A percentile compares a stretch with the other conserved stretches of the same genome.
phyloP scores from a whole-genome alignment of 2,888 invertebrate genomes.

The Orthosia incerta region DNA sequence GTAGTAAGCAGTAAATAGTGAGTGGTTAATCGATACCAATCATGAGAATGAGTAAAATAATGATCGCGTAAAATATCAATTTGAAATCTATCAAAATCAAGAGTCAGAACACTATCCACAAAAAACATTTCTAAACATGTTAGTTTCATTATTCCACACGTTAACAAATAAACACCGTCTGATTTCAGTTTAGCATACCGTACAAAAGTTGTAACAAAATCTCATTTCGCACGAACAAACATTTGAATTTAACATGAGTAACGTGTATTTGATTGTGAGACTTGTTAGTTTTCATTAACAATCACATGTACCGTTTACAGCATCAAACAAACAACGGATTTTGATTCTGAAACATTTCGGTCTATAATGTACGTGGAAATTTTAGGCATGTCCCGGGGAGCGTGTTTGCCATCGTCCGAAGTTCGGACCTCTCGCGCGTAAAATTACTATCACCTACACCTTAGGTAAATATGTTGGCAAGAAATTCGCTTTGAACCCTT shows the following conservation, averaged over 20 bases:
- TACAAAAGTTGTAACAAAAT: conserved; percentile 70
- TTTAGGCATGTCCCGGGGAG: conserved; percentile 80
- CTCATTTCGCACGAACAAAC: conserved; percentile 67
- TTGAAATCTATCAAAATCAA: conserved; percentile 10
- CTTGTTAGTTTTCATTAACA: conserved; percentile 76
- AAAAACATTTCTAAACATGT: conserved; percentile 39
- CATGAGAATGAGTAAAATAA: not conserved
- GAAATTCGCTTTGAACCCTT: conserved; percentile 91
- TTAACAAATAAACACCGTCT: conserved; percentile 63
- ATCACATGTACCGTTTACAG: conserved; percentile 72
- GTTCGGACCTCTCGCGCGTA: conserved; percentile 89
- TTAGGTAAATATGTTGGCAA: conserved; percentile 91
- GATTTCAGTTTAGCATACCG: conserved; percentile 66
- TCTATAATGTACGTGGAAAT: conserved; percentile 78
- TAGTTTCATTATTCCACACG: conserved; percentile 57
- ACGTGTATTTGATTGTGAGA: conserved; percentile 71
- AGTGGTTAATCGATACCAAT: not conserved
- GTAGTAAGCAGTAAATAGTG: not conserved
- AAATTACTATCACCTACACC: conserved; percentile 90
- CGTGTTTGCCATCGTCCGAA: conserved; percentile 80
- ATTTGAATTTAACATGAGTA: conserved; percentile 66
- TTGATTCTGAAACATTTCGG: conserved; percentile 78
- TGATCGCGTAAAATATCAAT: not conserved
- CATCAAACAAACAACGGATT: conserved; percentile 81
- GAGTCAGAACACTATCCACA: conserved; percentile 22